A percentile compares a stretch with the other conserved stretches of the same genome.
These are phyloP conservation scores for Macrobrachium nipponense DNA, from an alignment of 1,140 invertebrate genomes.

Conservation along the genomic window DNA sequence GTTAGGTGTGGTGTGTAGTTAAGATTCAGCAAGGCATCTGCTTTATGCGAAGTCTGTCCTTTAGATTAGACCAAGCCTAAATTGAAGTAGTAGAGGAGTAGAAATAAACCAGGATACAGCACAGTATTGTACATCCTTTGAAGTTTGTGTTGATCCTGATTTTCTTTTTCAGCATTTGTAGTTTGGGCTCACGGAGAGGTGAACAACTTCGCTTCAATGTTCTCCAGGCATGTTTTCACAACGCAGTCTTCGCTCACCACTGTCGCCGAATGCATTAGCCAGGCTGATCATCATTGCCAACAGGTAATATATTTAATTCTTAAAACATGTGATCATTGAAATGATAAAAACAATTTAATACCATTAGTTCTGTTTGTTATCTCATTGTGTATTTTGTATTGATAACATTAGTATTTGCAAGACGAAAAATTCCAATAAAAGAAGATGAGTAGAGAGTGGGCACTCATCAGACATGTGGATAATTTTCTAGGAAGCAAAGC, in stretches of 20 bases:
- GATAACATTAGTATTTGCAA: too few relatives aligned
- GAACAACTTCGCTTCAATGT: constrained; percentile 81
- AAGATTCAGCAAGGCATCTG: too few relatives aligned
- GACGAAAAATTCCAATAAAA: too few relatives aligned
- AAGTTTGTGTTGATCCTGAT: background rate
- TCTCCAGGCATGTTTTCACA: constrained; percentile 92
- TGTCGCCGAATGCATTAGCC: constrained; percentile 87
- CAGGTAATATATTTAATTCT: constrained; percentile 71
- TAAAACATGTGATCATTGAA: background rate
- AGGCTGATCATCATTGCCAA: constrained; percentile 81
- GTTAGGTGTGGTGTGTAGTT: too few relatives aligned
- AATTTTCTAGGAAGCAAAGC: too few relatives aligned
- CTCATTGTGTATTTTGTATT: too few relatives aligned
- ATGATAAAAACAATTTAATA: background rate
- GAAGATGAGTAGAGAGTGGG: too few relatives aligned
- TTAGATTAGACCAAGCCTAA: too few relatives aligned
- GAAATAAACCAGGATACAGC: background rate
- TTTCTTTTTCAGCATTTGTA: constrained; percentile 78
- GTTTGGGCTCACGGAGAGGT: constrained; percentile 93
- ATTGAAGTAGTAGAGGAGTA: too few relatives aligned
- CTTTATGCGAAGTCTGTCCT: too few relatives aligned
- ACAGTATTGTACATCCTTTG: background rate
- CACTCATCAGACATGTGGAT: too few relatives aligned
- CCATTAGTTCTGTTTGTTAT: background rate
- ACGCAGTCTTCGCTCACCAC: constrained; percentile 86